Evolutionary conservation across 2,113 vertebrate genomes (phyloP).

Genomic region (Oryzias curvinotus): DNA sequence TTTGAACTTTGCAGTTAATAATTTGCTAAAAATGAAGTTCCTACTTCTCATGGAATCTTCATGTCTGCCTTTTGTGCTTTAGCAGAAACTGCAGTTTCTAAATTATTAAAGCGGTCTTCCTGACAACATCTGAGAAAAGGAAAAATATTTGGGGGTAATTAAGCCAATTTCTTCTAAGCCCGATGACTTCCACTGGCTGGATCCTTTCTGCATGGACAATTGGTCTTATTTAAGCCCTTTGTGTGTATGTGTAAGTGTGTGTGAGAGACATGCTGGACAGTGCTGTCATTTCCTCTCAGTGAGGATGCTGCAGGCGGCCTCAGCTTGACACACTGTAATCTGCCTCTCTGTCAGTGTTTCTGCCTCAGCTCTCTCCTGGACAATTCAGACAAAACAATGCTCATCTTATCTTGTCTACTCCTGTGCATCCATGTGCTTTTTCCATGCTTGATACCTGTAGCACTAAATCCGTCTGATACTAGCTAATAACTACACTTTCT

Average conservation of each 20-base stretch:
- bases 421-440: slow-evolving; percentile 13
- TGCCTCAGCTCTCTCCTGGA: slow-evolving; percentile 4
- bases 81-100: slow-evolving; percentile 3
- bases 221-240: slow-evolving; percentile 61
- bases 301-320: slow-evolving; percentile 42
- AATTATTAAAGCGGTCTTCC: slow-evolving; percentile 8
- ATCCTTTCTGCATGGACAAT: slow-evolving; percentile 54
- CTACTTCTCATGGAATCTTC: background rate
- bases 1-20: no score
- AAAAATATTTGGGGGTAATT: no score
- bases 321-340: slow-evolving; percentile 45
- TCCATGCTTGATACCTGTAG: slow-evolving; percentile 15
- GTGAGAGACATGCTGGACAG: slow-evolving; percentile 39
- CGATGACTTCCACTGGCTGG: slow-evolving; percentile 34
- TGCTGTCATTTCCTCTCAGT: slow-evolving; percentile 43
- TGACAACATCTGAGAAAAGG: slow-evolving; percentile 2
- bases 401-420: background rate
- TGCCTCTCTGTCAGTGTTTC: slow-evolving; percentile 6
- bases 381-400: slow-evolving; percentile 7
- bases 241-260: slow-evolving; percentile 42
- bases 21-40: no score
- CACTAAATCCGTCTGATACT: slow-evolving; percentile 3
- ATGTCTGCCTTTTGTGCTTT: background rate
- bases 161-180: slow-evolving; percentile 13
- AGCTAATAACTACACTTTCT: slow-evolving; percentile 18